phyloP scores from a whole-genome alignment of 2,797 vertebrate species.

The Pampus argenteus region DNA sequence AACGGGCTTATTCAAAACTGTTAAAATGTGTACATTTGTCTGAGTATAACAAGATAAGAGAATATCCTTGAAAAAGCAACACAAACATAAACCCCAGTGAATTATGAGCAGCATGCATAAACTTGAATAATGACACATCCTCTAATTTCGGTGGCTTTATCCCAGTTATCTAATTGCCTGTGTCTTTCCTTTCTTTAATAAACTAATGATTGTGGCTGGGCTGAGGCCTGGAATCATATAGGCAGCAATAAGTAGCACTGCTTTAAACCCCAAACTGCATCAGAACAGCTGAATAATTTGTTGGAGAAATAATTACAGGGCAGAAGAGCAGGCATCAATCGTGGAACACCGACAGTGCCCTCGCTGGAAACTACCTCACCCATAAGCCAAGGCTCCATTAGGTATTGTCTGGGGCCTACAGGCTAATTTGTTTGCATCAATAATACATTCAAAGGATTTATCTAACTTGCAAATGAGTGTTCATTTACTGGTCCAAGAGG shows the following conservation, averaged over 20 bases:
- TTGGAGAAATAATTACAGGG: slow-evolving; percentile 88
- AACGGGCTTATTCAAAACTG: slow-evolving; percentile 67
- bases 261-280: slow-evolving; percentile 83
- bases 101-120: slow-evolving; percentile 76
- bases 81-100: slow-evolving; percentile 78
- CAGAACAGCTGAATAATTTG: slow-evolving; percentile 85
- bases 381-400: slow-evolving; percentile 87
- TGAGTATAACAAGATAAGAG: slow-evolving; percentile 75
- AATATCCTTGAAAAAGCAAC: slow-evolving; percentile 77
- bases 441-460: slow-evolving; percentile 89
- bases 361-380: slow-evolving; percentile 82
- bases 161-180: slow-evolving; percentile 83
- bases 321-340: slow-evolving; percentile 89
- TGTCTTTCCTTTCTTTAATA: slow-evolving; percentile 78
- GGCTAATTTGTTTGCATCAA: slow-evolving; percentile 89
- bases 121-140: slow-evolving; percentile 79
- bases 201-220: slow-evolving; percentile 83
- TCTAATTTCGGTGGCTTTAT: slow-evolving; percentile 79
- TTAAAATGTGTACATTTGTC: slow-evolving; percentile 74
- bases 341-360: slow-evolving; percentile 83
- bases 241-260: slow-evolving; percentile 80
- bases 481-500: slow-evolving; percentile 87
- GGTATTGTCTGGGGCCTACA: slow-evolving; percentile 87
- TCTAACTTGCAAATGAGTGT: slow-evolving; percentile 90
- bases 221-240: slow-evolving; percentile 77